Evolutionary conservation across 2,797 vertebrate species (phyloP), one percentile per base, ranked within the genome.

Genomic region (Crenuchus spilurus): DNA sequence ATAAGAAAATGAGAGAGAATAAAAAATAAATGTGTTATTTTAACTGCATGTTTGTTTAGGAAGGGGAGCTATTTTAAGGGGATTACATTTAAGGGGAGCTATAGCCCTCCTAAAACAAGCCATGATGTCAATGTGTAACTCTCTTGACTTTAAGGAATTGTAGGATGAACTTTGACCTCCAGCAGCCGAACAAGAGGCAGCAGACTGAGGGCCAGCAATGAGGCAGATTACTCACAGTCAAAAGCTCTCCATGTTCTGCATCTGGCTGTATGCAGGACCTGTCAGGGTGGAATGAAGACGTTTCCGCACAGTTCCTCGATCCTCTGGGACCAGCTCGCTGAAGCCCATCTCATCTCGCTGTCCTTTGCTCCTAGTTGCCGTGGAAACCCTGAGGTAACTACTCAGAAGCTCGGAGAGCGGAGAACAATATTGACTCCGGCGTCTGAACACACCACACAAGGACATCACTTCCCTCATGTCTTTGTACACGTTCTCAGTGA

Each of bases 341-440:
- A 79, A 73, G 69, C 61, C 63, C 24, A 8, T 68, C 79, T 81
- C 72, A 76, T 79, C 72, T 80, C 37, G 30, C 67, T 70, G 72
- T 78, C 72, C 75, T 80, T 77, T 81, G 75, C 76, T 89, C 83
- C 84, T 84, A 83, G 86, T 88, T 89, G 86, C 92, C 89, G 79
- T 89, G 91, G 92, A 89, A 93, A 93, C 92, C 78, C 77, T 86
- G 84, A 84, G 84, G 87, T 84, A 86, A 90, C 90, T 91, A 90
- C 88, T 91, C 77, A 61, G 42, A 66, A 1, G 80, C 67, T 72
- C 14, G 33, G 82, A 80, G 82, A 88, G 60, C 61, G 73, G 54
- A 82, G 80, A 76, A 79, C 51, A 67, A 76, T 75, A 84, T 76
- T 79, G 46, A 87, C 80, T 51, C 52, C 77, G 70, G 87, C 84